Evolutionary conservation across 2,797 vertebrate species (phyloP).

Genomic region (Brotula barbata): DNA sequence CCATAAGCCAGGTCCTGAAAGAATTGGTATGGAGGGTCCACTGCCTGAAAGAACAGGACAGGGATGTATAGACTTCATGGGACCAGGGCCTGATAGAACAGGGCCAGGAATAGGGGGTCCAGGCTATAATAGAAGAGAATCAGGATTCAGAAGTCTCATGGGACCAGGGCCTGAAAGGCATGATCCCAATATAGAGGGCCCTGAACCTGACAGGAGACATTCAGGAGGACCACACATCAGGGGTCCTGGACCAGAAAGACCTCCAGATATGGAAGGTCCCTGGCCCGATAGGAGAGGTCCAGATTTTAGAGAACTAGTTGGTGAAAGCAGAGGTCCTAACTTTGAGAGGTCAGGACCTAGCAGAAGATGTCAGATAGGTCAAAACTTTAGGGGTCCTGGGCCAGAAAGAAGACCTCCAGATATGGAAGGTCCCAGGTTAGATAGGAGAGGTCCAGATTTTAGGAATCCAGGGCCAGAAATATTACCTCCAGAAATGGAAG

Average conservation of each 20-base stretch:
- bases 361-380: constrained; percentile 16
- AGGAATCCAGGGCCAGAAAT: too few species aligned
- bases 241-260: constrained; percentile 16
- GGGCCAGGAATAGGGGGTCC: neutral
- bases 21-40: neutral
- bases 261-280: constrained; percentile 9
- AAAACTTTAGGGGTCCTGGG: constrained; percentile 21
- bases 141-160: constrained; percentile 19
- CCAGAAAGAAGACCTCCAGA: constrained; percentile 29
- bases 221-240: constrained; percentile 24
- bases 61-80: neutral
- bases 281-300: too few species aligned
- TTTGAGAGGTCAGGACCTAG: constrained; percentile 9
- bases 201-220: constrained; percentile 9
- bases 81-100: neutral
- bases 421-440: constrained; percentile 7
- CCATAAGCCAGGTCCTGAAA: constrained; percentile 6
- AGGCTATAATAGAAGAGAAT: neutral
- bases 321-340: constrained; percentile 10
- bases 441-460: constrained; percentile 17
- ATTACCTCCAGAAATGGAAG: too few species aligned
- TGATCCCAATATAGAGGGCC: constrained; percentile 10
- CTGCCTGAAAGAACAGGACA: constrained; percentile 1
- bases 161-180: constrained; percentile 24
- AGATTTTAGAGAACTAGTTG: too few species aligned